phyloP scores from a whole-genome alignment of 2,797 vertebrate species.

The Orientallactaga sibirica region DNA sequence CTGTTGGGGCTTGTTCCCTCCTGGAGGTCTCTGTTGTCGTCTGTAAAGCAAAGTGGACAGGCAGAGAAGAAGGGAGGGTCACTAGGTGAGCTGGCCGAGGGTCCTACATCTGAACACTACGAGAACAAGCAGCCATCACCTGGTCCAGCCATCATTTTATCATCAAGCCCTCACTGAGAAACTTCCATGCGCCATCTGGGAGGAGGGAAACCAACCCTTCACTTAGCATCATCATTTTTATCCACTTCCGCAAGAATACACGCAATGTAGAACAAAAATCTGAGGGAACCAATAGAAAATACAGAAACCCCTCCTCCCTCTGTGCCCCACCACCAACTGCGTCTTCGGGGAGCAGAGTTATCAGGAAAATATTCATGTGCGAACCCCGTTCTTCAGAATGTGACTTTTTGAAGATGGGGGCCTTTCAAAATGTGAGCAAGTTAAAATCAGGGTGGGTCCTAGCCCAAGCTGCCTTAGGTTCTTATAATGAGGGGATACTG shows the following conservation, averaged over 20 bases:
- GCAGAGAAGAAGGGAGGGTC: background rate
- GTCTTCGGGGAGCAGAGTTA: background rate
- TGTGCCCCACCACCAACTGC: too few species aligned
- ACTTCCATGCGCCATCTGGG: background rate
- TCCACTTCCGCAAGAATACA: background rate
- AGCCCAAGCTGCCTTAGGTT: background rate
- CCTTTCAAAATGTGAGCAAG: background rate
- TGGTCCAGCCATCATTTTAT: background rate
- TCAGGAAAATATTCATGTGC: background rate
- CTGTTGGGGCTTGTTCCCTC: conserved; percentile 90
- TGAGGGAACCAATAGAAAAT: background rate
- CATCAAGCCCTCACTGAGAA: background rate
- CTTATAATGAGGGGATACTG: background rate
- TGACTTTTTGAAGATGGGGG: background rate
- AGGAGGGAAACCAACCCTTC: background rate
- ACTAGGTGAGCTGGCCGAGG: background rate
- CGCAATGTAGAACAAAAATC: background rate
- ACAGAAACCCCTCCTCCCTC: background rate
- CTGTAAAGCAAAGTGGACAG: conserved; percentile 86
- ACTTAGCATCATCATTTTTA: background rate
- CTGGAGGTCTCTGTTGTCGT: conserved; percentile 93
- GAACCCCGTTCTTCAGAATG: background rate
- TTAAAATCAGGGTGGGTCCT: background rate
- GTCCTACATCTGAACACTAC: fast-evolving
- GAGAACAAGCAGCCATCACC: background rate